Conservation (phyloP, 2,797 vertebrate genomes). For the Eleutherodactylus coqui region DNA sequence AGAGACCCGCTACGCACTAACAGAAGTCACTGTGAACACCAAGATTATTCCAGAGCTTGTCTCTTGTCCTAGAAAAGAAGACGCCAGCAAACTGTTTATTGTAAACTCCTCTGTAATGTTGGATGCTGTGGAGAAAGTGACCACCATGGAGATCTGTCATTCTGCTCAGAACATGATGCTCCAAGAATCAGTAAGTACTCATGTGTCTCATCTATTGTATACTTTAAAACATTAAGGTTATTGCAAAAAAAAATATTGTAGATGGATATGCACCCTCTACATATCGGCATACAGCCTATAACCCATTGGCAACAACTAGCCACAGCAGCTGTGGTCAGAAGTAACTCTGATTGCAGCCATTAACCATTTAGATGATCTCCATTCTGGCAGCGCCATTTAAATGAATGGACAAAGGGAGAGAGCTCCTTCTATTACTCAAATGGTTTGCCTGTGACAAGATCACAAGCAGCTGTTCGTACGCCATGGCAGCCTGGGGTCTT, state of each 20-base stretch:
- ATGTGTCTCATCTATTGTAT: not conserved
- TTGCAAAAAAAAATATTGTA: too few relatives aligned
- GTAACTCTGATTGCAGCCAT: too few relatives aligned
- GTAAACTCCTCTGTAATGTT: slow-evolving; percentile 46
- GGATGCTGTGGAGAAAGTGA: slow-evolving; percentile 27
- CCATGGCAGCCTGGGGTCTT: too few relatives aligned
- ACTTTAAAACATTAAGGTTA: not conserved
- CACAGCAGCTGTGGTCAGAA: too few relatives aligned
- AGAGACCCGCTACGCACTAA: not conserved
- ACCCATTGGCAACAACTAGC: too few relatives aligned
- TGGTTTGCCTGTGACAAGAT: too few relatives aligned
- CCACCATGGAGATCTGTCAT: slow-evolving; percentile 28
- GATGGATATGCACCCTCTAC: not conserved
- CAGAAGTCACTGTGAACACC: not conserved
- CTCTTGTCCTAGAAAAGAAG: not conserved
- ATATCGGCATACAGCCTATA: not conserved
- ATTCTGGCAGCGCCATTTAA: too few relatives aligned
- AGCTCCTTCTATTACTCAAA: too few relatives aligned
- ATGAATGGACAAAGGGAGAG: too few relatives aligned
- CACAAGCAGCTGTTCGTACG: too few relatives aligned
- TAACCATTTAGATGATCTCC: too few relatives aligned
- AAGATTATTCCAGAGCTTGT: not conserved
- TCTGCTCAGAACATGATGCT: slow-evolving; percentile 10
- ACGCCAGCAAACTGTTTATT: not conserved
- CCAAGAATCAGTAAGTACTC: slow-evolving; percentile 37